Evolutionary conservation across 2,888 invertebrate genomes (phyloP).

Genomic region (Meloe dianella): DNA sequence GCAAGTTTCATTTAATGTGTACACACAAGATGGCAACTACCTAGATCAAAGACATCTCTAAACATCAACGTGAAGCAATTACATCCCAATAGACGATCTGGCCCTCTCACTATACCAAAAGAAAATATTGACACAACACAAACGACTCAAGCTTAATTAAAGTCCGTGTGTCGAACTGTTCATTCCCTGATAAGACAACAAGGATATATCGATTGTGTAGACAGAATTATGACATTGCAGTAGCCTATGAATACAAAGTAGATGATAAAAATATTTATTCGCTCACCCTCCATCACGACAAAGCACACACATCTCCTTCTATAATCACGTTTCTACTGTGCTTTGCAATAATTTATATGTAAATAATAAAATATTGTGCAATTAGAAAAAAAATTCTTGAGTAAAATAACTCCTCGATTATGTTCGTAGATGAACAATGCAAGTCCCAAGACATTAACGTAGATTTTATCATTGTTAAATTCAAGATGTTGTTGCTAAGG

Average conservation of each 20-base stretch:
- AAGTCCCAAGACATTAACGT: constrained; percentile 14
- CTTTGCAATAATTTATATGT: too few relatives aligned
- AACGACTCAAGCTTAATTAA: constrained; percentile 43
- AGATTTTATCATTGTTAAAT: constrained; percentile 38
- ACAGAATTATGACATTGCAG: constrained; percentile 59
- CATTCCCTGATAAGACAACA: constrained; percentile 56
- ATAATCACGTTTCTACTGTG: too few relatives aligned
- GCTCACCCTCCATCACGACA: constrained; percentile 36
- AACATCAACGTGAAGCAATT: constrained; percentile 37
- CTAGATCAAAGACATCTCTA: constrained; percentile 55
- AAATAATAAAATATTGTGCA: too few relatives aligned
- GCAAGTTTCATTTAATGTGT: constrained; percentile 59
- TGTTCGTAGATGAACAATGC: constrained; percentile 5
- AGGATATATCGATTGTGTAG: constrained; percentile 54
- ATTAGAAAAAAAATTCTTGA: too few relatives aligned
- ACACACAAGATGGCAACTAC: constrained; percentile 55
- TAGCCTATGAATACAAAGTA: constrained; percentile 60
- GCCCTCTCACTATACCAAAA: constrained; percentile 23
- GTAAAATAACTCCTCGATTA: neutral
- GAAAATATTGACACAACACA: constrained; percentile 46
- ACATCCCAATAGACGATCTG: constrained; percentile 53
- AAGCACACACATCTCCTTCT: neutral
- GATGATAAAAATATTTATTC: constrained; percentile 61
- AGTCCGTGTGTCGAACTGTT: constrained; percentile 56
- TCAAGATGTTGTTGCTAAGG: constrained; percentile 27